Percentiles rank a stretch among this genome's conserved stretches.
Evolutionary conservation across 2,888 invertebrate genomes (phyloP).

Genomic region (Thumatha senex): DNA sequence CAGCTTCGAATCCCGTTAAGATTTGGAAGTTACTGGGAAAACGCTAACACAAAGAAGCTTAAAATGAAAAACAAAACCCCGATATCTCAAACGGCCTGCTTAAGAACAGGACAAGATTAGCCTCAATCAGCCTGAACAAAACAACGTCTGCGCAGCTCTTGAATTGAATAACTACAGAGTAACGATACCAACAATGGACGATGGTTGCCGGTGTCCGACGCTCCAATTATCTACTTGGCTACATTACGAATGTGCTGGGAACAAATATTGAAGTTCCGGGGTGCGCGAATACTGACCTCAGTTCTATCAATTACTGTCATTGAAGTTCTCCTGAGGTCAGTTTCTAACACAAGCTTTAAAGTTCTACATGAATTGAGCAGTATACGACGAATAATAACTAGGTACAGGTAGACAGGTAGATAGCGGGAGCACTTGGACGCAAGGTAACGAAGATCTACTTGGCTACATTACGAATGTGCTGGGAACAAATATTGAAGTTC

Average conservation of each 20-base stretch:
- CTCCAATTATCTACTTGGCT: constrained; percentile 75
- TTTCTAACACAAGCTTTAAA: too few relatives aligned
- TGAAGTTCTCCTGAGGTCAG: too few relatives aligned
- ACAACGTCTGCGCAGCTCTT: constrained; percentile 60
- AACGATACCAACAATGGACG: constrained; percentile 76
- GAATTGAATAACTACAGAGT: constrained; percentile 81
- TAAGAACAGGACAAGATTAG: constrained; percentile 54
- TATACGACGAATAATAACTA: too few relatives aligned
- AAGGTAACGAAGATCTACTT: too few relatives aligned
- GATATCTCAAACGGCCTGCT: constrained; percentile 8
- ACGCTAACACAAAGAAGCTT: too few relatives aligned
- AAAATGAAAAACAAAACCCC: too few relatives aligned
- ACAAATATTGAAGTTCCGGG: constrained; percentile 51
- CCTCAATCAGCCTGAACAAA: constrained; percentile 71
- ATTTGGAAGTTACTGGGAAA: too few relatives aligned
- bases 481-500: constrained; percentile 61
- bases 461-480: constrained; percentile 60
- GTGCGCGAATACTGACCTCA: constrained; percentile 52
- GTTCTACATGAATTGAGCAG: too few relatives aligned
- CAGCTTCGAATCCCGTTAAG: too few relatives aligned
- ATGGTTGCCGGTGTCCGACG: constrained; percentile 50
- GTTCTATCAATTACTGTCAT: neutral
- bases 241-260: constrained; percentile 66
- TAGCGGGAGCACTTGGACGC: too few relatives aligned
- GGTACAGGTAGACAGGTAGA: too few relatives aligned